Conservation (phyloP, 2,113 vertebrate genomes). For the Ptilonorhynchus violaceus region DNA sequence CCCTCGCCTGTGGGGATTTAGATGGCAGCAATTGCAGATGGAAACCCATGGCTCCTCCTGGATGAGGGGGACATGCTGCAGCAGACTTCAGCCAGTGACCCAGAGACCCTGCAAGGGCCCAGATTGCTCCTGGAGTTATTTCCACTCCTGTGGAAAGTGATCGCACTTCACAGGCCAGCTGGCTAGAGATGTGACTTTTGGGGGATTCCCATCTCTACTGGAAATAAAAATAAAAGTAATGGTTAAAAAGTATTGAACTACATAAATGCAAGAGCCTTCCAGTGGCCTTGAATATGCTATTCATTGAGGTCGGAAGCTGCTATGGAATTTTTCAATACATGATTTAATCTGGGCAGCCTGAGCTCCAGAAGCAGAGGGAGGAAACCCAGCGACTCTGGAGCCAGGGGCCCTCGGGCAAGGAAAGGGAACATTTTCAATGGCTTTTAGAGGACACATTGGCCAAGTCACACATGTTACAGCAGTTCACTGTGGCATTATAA, state of each 20-base stretch:
- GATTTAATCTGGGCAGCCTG: slow-evolving; percentile 12
- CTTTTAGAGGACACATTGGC: not conserved
- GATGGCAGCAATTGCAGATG: not conserved
- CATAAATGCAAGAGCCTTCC: slow-evolving; percentile 31
- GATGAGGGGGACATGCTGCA: not conserved
- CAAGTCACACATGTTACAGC: not conserved
- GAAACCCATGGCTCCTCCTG: not conserved
- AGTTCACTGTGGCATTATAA: not conserved
- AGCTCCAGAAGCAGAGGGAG: slow-evolving; percentile 31
- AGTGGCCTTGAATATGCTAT: slow-evolving; percentile 36
- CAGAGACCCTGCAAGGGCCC: not conserved
- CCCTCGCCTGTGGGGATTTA: not conserved
- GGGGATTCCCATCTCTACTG: not conserved
- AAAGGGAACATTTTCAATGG: slow-evolving; percentile 17
- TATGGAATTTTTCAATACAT: slow-evolving; percentile 47
- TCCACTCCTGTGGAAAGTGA: not conserved
- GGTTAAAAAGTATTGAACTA: not conserved
- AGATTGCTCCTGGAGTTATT: not conserved
- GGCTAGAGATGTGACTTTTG: not conserved
- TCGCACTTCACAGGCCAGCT: not conserved
- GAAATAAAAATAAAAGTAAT: not conserved
- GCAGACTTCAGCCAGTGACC: not conserved
- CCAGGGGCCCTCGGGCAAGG: not conserved
- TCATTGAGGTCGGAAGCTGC: slow-evolving; percentile 35
- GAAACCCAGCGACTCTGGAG: not conserved